Base-by-base conservation (phyloP, 2,888 invertebrate genomes). In the Chloromyia formosa region DNA sequence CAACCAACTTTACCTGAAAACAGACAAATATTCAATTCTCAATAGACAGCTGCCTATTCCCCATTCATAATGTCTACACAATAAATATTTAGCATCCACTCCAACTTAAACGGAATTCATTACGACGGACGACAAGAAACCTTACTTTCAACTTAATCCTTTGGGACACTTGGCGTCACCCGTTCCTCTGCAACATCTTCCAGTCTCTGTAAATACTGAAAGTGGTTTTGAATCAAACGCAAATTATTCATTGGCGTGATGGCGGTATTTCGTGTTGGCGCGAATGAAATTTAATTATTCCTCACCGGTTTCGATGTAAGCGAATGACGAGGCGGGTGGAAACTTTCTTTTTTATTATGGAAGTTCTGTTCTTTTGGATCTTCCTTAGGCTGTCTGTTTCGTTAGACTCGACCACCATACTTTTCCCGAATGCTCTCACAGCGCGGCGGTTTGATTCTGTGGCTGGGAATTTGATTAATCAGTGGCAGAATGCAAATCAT, bases 221-320 rank as follows among this genome's bases (percentile, higher is more conserved):
- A 49, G 49, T 49, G 49, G 49, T n/a, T n/a, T 49, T 10, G 49
- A 49, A 49, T 49, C 49, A 49, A 9, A 58, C 18, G 20, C 3
- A 58, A 20, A 58, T 53, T 58, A 18, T 22, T 22, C 7, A 22
- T 58, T 22, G 20, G 3, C 16, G 49, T 49, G 49, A 49, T 10
- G 49, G 49, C 16, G 12, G 2, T 12, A 35, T 35, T 35, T 35
- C 27, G 22, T 18, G 12, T 60, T 60, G 12, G 5, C n/a, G 27
- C 27, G 27, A 23, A 60, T 12, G 14, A 23, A 60, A 60, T 60
- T 60, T 23, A 60, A 60, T 60, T 60, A 60, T 60, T 27, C 27
- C 27, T 60, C n/a, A n/a, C 60, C 60, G 27, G 27, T 60, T n/a
- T 9, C 49, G 49, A 12, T 49, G 12, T 49, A 49, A 12, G 2